Evolutionary conservation across 1,140 invertebrate species (phyloP), one percentile per base, ranked within the genome.

Genomic region (Drosophila auraria): DNA sequence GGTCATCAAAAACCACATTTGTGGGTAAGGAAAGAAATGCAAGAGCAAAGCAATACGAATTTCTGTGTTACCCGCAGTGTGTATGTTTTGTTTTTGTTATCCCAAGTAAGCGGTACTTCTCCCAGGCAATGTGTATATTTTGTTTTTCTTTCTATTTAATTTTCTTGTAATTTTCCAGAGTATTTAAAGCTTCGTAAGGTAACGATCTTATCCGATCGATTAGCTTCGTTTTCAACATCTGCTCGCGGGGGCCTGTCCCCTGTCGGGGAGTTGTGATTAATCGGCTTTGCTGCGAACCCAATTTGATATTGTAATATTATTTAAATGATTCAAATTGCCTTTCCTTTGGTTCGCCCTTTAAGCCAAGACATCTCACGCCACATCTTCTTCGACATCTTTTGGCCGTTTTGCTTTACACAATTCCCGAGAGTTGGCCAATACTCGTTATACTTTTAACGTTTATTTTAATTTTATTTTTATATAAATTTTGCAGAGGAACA

Each of bases 291-390:
- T 70, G 76, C 78, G 82, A 83, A 71, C 42, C 61, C 83, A 87
- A 62, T 83, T 83, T 57, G 70, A 64, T 66, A 78, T 82, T 82
- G 69, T 78, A 74, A 65, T 63, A 68, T 72, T 78, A 84, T 84
- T 74, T 53, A 86, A 74, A 82, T 74, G 58, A 77, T 56, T 75
- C 36, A 63, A 59, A 77, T 78, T 75, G 56, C 44, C 62, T 47
- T 63, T 74, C 62, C 59, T 61, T 40, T 38, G 33, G 23, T 57
- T 73, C 36, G 66, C 70, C 63, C 66, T 72, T 38, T 72, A 17
- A 27, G 36, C 44, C 36, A 40, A 72, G 71, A 33, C 66, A 50
- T 42, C 61, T 68, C n/a, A 45, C 14, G 58, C 47, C 66, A 51
- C 25, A 30, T 59, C 45, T 50, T 53, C 33, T 60, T 38, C 38